These are phyloP conservation scores for Aporrectodea caliginosa DNA, from an alignment of 1,140 invertebrate species.

Conservation along the genomic window DNA sequence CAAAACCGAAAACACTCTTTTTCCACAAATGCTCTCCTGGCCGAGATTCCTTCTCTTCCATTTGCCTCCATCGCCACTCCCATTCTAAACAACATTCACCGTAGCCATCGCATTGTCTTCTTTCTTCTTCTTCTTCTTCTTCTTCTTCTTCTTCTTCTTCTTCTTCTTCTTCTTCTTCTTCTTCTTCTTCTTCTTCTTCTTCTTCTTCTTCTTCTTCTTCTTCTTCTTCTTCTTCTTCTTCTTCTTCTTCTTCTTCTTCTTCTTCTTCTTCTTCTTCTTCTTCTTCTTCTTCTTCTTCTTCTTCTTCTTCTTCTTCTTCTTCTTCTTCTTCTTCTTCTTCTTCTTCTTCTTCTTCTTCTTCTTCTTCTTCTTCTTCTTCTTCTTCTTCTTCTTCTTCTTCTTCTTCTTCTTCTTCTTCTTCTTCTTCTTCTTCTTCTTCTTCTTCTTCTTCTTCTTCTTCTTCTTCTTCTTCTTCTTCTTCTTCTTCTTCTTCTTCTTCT, in stretches of 20 bases:
- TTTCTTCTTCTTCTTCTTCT: background rate
- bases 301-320: background rate
- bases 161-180: background rate
- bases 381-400: slow-evolving; percentile 26
- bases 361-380: slow-evolving; percentile 15
- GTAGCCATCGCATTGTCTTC: too few species aligned
- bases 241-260: background rate
- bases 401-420: background rate
- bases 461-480: slow-evolving; percentile 12
- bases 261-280: background rate
- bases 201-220: background rate
- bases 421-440: slow-evolving; percentile 8
- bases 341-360: slow-evolving; percentile 10
- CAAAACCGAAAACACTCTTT: too few species aligned
- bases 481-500: slow-evolving; percentile 6
- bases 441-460: background rate
- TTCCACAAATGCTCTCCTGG: too few species aligned
- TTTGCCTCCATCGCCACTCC: too few species aligned
- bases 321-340: background rate
- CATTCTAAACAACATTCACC: too few species aligned
- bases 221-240: background rate
- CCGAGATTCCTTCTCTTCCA: too few species aligned
- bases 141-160: background rate
- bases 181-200: background rate
- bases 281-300: background rate